Evolutionary conservation across 1,140 invertebrate genomes (phyloP), one percentile per base, ranked within the genome.

Genomic region (Lepidurus apus): DNA sequence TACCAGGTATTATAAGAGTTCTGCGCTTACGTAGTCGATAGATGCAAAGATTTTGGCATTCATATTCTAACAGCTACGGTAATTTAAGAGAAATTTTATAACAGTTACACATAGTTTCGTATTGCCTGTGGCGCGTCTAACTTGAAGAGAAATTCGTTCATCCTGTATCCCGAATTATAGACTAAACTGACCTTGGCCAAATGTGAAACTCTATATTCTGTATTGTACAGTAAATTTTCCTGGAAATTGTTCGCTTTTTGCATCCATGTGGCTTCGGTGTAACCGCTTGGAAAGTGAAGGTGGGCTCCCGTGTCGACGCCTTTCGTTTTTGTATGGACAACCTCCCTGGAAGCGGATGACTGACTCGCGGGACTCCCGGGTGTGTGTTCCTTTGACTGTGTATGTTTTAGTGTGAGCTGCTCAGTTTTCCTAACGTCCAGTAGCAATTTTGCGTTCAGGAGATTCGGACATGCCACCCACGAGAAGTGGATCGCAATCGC

Each of bases 311-410:
- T 65, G 53, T 65, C n/a, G n/a, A 65, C 53, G 53, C 53, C 53
- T 65, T 65, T 65, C 53, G 53, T 7, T 65, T 65, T 13, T 65
- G 53, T 65, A 65, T 65, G 53, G 53, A 65, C 53, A 21, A 65
- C 53, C 53, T 65, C 53, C 53, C 53, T 65, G 53, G 1, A 65
- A 65, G 53, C 21, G 21, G 53, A 65, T 65, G 53, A 65, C 53
- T 65, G 53, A 65, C 34, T 65, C 53, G 17, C n/a, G 53, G 8
- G 53, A 65, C 53, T 7, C n/a, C 53, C 0, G 53, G 21, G 21
- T 65, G 53, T 65, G 53, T 65, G 53, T 65, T n/a, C 53, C 21
- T 65, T 34, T 34, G 34, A 2, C 2, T 13, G 53, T 65, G 53
- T 47, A 47, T 10, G 5, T 13, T 65, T 65, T 65, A 65, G 17